phyloP scores from a whole-genome alignment of 2,113 vertebrate species.

The Anarhynchus alexandrinus region DNA sequence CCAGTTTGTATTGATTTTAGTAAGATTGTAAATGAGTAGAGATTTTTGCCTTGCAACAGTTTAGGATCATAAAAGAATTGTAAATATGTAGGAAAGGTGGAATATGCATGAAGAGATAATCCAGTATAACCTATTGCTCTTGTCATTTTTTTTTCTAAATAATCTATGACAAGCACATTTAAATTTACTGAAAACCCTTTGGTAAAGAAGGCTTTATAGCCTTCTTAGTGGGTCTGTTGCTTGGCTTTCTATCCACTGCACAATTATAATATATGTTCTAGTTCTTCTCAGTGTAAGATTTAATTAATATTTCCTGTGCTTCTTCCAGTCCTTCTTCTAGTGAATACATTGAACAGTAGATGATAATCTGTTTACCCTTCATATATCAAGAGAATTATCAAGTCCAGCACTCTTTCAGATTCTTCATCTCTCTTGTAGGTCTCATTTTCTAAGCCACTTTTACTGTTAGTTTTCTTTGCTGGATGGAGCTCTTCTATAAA shows the following conservation, averaged over 20 bases:
- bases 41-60: background rate
- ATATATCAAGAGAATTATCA: background rate
- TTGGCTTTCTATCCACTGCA: background rate
- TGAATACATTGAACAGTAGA: background rate
- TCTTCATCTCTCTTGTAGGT: background rate
- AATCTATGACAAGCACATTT: background rate
- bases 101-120: background rate
- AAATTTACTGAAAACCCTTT: background rate
- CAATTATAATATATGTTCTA: background rate
- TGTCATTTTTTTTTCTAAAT: background rate
- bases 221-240: background rate
- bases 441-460: background rate
- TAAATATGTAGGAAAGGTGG: background rate
- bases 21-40: background rate
- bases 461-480: background rate
- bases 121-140: background rate
- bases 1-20: background rate
- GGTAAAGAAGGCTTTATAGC: background rate
- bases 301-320: background rate
- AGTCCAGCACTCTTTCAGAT: background rate
- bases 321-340: background rate
- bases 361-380: background rate
- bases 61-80: background rate
- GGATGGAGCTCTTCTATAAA: background rate
- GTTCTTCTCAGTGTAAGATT: background rate